Base-by-base conservation (phyloP, 2,113 vertebrate genomes). In the Lates calcarifer region DNA sequence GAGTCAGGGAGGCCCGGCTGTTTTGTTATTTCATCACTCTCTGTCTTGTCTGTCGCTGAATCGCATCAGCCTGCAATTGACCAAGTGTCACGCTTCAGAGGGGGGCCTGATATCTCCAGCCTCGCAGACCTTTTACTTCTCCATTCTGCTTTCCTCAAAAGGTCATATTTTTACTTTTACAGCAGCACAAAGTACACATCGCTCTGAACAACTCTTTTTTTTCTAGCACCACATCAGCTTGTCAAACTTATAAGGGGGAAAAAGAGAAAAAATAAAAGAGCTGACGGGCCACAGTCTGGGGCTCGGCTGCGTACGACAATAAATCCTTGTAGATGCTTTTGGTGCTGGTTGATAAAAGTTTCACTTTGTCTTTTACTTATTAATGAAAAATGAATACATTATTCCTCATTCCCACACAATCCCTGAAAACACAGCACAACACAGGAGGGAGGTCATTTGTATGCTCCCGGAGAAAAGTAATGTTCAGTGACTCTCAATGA, bases 1-100 rank as follows among this genome's bases (percentile, higher is more conserved):
- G 18, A 58, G 56, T 65, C 73, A 56, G 37, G 33, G 28, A 65
- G 69, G 74, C 29, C 39, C 14, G 10, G 68, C 65, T 87, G 76
- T 73, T 77, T 78, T 79, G 70, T 87, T 87, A 80, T 84, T 89
- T 89, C 66, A 79, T 82, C 82, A 73, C 77, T 80, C 82, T 82
- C 62, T 26, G 72, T 85, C 86, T 82, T 79, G 75, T 89, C 87
- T 79, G 72, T 49, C 8, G 63, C 73, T 79, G 87, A 84, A 87
- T 90, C 35, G 7, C 78, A 89, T 86, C 80, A 91, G 75, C 74
- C 73, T 26, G 73, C 75, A 82, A 90, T 82, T 84, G 87, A 87
- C 81, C 83, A 83, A 87, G 69, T 88, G 85, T 88, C 87, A 90
- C 66, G 66, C 87, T 86, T 88, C 85, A 88, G 70, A 78, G 74